These are phyloP conservation scores for Macrophya alboannulata DNA, from an alignment of 2,888 invertebrate species.

Conservation along the genomic window DNA sequence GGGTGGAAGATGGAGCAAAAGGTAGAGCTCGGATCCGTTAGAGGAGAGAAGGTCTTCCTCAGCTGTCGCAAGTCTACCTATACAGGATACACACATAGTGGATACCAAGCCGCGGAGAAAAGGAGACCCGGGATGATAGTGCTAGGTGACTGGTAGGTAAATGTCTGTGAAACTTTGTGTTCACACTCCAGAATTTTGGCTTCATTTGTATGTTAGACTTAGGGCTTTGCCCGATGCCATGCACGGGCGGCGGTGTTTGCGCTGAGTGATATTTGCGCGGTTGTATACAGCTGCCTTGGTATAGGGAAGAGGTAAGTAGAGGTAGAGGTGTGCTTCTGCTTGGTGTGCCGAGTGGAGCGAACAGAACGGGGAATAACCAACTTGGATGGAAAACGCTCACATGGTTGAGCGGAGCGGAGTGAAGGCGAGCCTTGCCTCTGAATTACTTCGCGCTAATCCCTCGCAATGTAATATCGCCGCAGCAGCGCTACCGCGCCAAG, in stretches of 20 bases:
- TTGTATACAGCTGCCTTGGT: background rate
- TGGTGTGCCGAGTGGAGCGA: slow-evolving; percentile 1
- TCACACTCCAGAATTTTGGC: slow-evolving; percentile 10
- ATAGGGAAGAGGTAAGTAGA: background rate
- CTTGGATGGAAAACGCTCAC: slow-evolving; percentile 43
- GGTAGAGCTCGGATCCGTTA: background rate
- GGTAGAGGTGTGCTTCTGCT: background rate
- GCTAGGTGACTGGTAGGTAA: slow-evolving; percentile 23
- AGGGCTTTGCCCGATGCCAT: slow-evolving; percentile 1
- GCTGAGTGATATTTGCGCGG: background rate
- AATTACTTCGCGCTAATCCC: slow-evolving; percentile 59
- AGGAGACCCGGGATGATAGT: slow-evolving; percentile 3
- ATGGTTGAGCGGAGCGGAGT: slow-evolving; percentile 40
- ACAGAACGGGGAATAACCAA: slow-evolving; percentile 41
- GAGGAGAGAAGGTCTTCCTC: slow-evolving; percentile 6
- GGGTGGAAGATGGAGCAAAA: slow-evolving; percentile 5
- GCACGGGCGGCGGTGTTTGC: background rate
- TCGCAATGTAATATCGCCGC: slow-evolving; percentile 55
- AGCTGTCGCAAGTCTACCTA: background rate
- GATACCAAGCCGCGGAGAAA: background rate
- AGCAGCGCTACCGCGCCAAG: slow-evolving; percentile 50
- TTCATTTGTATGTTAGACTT: slow-evolving; percentile 4
- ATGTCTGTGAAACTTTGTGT: slow-evolving; percentile 18
- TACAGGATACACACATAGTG: background rate
- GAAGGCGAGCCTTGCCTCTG: slow-evolving; percentile 36